These are phyloP conservation scores for Charanyca ferruginea DNA, from an alignment of 2,888 invertebrate species.

Conservation along the genomic window DNA sequence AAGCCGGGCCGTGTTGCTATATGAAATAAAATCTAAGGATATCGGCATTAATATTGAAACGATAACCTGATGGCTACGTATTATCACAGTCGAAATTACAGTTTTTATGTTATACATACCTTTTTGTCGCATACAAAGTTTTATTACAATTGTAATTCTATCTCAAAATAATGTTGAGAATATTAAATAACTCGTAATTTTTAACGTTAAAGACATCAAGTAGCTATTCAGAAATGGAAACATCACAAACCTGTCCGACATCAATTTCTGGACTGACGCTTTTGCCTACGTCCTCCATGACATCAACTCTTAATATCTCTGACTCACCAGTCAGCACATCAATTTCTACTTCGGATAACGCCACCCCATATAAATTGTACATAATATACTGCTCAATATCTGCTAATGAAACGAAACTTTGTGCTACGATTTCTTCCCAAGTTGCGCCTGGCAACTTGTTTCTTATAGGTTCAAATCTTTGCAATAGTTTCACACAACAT, in stretches of 20 bases:
- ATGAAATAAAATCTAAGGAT: no score
- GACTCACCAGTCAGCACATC: constrained; percentile 94
- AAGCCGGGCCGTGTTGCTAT: no score
- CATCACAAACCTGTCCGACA: constrained; percentile 91
- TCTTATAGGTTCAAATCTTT: constrained; percentile 84
- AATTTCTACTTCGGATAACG: constrained; percentile 92
- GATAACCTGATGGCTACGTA: no score
- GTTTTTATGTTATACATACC: no score
- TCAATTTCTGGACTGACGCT: constrained; percentile 93
- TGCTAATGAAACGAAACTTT: constrained; percentile 63
- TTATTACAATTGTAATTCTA: no score
- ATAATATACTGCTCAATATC: constrained; percentile 61
- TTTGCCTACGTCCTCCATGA: constrained; percentile 92
- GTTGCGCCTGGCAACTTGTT: constrained; percentile 78
- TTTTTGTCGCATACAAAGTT: no score
- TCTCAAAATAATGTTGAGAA: no score
- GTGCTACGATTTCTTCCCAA: constrained; percentile 87
- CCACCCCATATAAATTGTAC: constrained; percentile 88
- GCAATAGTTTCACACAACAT: constrained; percentile 85
- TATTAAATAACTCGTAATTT: no score
- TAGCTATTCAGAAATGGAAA: not conserved
- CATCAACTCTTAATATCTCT: constrained; percentile 91
- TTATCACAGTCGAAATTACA: no score
- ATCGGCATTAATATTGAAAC: no score
- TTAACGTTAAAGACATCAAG: no score